Evolutionary conservation across 30 jellyfish, hydroid and myxozoan genomes (phyloP).

Genomic region (Aurelia sp.): DNA sequence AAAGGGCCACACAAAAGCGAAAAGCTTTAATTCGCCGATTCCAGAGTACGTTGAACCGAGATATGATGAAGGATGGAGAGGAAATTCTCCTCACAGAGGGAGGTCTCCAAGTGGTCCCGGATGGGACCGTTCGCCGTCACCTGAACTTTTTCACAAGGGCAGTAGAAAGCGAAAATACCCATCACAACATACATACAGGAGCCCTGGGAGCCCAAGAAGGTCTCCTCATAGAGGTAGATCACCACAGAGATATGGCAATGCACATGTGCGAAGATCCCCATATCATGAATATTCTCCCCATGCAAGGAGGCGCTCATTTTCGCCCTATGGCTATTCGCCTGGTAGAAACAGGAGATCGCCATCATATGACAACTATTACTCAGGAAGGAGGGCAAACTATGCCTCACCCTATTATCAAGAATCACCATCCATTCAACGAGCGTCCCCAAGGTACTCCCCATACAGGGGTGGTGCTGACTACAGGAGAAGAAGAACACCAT

Average conservation of each 20-base stretch:
- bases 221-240: constrained; percentile 56
- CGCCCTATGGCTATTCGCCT: constrained; percentile 63
- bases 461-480: constrained; percentile 63
- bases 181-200: constrained; percentile 18
- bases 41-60: constrained; percentile 38
- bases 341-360: constrained; percentile 72
- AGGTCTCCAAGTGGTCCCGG: constrained; percentile 53
- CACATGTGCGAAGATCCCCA: constrained; percentile 50
- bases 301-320: constrained; percentile 46
- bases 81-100: constrained; percentile 39
- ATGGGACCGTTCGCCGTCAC: constrained; percentile 75
- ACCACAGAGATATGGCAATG: constrained; percentile 24
- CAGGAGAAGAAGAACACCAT: constrained; percentile 49
- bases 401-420: constrained; percentile 68
- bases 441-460: constrained; percentile 93
- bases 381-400: constrained; percentile 19
- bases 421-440: constrained; percentile 74
- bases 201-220: constrained; percentile 66
- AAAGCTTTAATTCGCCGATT: constrained; percentile 45
- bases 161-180: constrained; percentile 59
- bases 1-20: constrained; percentile 23
- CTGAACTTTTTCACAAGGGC: constrained; percentile 41
- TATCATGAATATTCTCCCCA: constrained; percentile 59
- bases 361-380: constrained; percentile 58
- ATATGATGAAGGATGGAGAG: constrained; percentile 66